Conservation (phyloP, 2,888 invertebrate species). For the Drosophila glabriapex region DNA sequence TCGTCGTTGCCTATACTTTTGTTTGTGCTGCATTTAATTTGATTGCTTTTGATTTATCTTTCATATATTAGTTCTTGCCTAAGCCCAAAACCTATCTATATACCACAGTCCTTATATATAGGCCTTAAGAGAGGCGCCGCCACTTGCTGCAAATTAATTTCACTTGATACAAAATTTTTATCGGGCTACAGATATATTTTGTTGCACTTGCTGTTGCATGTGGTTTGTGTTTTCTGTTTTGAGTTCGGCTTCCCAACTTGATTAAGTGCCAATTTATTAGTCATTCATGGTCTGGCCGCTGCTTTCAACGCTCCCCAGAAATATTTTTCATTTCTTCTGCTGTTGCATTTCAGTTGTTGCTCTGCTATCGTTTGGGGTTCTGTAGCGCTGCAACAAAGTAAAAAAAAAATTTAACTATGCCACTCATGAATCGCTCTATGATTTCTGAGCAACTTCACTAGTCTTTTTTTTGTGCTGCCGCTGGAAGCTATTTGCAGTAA, state of each 20-base stretch:
- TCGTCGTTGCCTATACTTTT: constrained; percentile 43
- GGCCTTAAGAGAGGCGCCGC: constrained; percentile 23
- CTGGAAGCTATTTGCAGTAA: constrained; percentile 46
- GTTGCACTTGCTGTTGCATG: constrained; percentile 42
- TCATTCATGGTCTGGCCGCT: constrained; percentile 59
- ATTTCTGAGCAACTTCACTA: constrained; percentile 33
- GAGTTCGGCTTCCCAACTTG: constrained; percentile 60
- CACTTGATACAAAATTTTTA: constrained; percentile 68
- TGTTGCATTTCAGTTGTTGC: constrained; percentile 20
- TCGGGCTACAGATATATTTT: constrained; percentile 32
- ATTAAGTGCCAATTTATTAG: constrained; percentile 79
- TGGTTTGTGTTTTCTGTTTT: constrained; percentile 45
- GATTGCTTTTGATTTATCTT: constrained; percentile 81
- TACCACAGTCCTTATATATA: constrained; percentile 8
- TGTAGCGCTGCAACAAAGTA: constrained; percentile 17
- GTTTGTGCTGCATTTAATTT: constrained; percentile 75
- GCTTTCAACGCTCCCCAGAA: constrained; percentile 73
- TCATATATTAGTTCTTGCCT: constrained; percentile 30
- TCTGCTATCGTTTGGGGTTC: constrained; percentile 1
- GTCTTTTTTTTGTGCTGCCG: constrained; percentile 10
- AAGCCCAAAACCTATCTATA: constrained; percentile 2
- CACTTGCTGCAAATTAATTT: constrained; percentile 66
- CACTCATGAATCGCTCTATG: constrained; percentile 38
- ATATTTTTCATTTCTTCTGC: constrained; percentile 69
- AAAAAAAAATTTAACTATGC: constrained; percentile 25